Evolutionary conservation across 2,113 vertebrate genomes (phyloP), one percentile per base, ranked within the genome.

Genomic region (Zosterops pallidus): DNA sequence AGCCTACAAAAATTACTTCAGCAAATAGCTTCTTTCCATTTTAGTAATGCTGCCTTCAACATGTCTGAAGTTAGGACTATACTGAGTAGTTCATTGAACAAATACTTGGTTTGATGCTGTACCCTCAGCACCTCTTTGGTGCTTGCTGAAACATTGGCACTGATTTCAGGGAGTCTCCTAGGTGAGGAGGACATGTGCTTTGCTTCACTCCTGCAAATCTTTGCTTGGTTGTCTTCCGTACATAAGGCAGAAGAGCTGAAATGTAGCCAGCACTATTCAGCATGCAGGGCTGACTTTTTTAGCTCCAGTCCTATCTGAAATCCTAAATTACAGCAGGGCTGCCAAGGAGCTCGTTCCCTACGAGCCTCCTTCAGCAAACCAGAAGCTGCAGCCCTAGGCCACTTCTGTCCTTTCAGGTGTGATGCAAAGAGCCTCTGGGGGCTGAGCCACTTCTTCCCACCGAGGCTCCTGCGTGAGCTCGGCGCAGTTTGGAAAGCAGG

Each of bases 321-420:
- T 17, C 11, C 56, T 41, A 37, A 84, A 55, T 64, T 15, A 63
- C 20, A 81, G 47, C 42, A 39, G 28, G 13, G 7, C 55, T 50
- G 14, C 44, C n/a, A 25, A 9, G 20, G 11, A 85, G 7, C 8
- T 67, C 3, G 1, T 65, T 93, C 50, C 22, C 14, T 55, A 9
- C 0, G 0, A 35, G 25, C 28, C 29, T 1, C 31, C 19, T 25
- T 19, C 44, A 44, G n/a, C 65, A 67, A 67, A 41, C 9, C 9
- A 56, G 72, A 55, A 78, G 52, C 64, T 50, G 55, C 72, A 74
- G 49, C 71, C 31, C 70, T 9, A 3, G 60, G 60, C 31, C 25
- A 19, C 62, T n/a, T 29, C 39, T 56, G 63, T 23, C 33, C 33
- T 52, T 31, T n/a, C 59, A 65, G 28, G 26, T 23, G 55, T 37